Percentiles rank a stretch among this genome's conserved stretches.
These are phyloP conservation scores for Rhombomys opimus DNA, from an alignment of 2,113 vertebrate species.

Conservation along the genomic window DNA sequence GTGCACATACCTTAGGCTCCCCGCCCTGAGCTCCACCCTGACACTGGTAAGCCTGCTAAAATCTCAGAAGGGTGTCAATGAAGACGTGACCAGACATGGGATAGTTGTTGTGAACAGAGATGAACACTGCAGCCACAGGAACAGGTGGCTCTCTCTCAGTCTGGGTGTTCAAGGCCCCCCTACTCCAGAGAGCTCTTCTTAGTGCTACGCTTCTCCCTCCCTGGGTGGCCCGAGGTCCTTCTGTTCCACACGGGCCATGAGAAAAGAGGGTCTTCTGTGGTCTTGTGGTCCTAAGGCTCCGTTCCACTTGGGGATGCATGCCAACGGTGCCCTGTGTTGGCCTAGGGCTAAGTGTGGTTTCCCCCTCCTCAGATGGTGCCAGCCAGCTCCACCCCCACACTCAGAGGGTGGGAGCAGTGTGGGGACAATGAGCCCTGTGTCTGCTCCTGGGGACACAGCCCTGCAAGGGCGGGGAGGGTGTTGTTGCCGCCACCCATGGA, in stretches of 20 bases:
- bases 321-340: not conserved
- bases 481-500: conserved; percentile 66
- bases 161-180: not conserved
- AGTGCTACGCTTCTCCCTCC: not conserved
- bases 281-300: not conserved
- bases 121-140: not conserved
- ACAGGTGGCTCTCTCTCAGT: not conserved
- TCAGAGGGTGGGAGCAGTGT: conserved; percentile 38
- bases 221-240: not conserved
- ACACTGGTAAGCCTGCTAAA: not conserved
- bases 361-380: conserved; percentile 43
- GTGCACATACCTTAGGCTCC: rapidly evolving
- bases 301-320: not conserved
- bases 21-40: not conserved
- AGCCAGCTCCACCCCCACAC: conserved; percentile 3
- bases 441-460: conserved; percentile 59
- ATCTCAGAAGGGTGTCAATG: not conserved
- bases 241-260: not conserved
- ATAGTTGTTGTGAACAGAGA: not conserved
- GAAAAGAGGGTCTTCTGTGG: not conserved
- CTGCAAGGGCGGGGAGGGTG: conserved; percentile 54
- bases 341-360: conserved; percentile 12
- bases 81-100: not conserved
- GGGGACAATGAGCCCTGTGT: conserved; percentile 78
- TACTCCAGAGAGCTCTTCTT: not conserved